Evolutionary conservation across 37 sponge, comb jelly and placozoan species (phyloP).

Genomic region (Aplysina aerophoba): DNA sequence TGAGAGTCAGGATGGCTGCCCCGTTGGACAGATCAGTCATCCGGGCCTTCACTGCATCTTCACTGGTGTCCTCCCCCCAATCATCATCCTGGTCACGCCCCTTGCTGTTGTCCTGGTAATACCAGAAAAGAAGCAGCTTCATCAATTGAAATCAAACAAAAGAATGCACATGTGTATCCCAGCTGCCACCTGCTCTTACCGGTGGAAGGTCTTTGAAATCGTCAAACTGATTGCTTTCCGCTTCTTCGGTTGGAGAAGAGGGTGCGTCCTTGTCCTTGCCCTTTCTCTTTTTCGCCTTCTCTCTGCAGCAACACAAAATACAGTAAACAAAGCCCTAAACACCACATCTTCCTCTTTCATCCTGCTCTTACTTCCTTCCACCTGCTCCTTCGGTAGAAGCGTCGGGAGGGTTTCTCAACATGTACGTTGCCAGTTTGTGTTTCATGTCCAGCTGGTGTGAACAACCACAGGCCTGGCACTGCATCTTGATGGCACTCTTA

Average conservation of each 20-base stretch:
- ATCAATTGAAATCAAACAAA: not conserved
- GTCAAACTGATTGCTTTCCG: not conserved
- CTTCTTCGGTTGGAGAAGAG: slow-evolving; percentile 16
- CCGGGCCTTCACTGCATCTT: slow-evolving; percentile 80
- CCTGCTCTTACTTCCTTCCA: slow-evolving; percentile 67
- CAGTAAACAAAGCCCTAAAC: not conserved
- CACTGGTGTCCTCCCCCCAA: slow-evolving; percentile 90
- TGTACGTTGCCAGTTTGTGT: slow-evolving; percentile 90
- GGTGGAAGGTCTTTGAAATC: not conserved
- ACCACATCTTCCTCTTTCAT: not conserved
- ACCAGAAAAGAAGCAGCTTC: not conserved
- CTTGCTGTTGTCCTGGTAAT: not conserved
- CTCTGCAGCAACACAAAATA: not conserved
- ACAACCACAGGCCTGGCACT: slow-evolving; percentile 95
- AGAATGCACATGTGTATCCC: no score
- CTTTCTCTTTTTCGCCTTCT: slow-evolving; percentile 41
- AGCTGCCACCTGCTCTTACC: not conserved
- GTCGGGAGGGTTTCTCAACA: slow-evolving; percentile 91
- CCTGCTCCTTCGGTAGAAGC: slow-evolving; percentile 28
- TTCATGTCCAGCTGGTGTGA: slow-evolving; percentile 68
- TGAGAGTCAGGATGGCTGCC: slow-evolving; percentile 61
- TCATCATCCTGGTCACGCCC: slow-evolving; percentile 66
- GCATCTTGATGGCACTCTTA: slow-evolving; percentile 76
- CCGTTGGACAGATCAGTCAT: slow-evolving; percentile 62
- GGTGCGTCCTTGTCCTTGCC: slow-evolving; percentile 58